Evolutionary conservation across 2,888 invertebrate genomes (phyloP).

Genomic region (Trachelus stipa): DNA sequence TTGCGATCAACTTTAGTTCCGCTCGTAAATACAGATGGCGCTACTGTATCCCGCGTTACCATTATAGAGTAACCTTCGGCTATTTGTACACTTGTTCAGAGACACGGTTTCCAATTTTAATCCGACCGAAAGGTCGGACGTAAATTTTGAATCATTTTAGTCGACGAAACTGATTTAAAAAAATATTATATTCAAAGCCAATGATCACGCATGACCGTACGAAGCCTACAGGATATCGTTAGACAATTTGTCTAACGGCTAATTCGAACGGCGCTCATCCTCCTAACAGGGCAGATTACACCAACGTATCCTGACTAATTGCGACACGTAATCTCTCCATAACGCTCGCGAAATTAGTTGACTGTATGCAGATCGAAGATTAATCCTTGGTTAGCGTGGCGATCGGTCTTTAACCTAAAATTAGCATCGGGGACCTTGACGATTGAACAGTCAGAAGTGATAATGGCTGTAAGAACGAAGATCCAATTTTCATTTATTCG

Average conservation of each 20-base stretch:
- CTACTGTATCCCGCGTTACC: background rate
- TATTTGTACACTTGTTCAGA: background rate
- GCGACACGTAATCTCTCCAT: conserved; percentile 36
- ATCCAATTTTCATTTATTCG: background rate
- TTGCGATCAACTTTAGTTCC: background rate
- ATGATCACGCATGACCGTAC: background rate
- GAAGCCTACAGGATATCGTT: conserved; percentile 16
- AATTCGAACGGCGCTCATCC: conserved; percentile 32
- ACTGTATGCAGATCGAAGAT: conserved; percentile 37
- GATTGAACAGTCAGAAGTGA: background rate
- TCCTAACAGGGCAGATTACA: conserved; percentile 44
- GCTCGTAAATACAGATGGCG: background rate
- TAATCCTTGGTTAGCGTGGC: conserved; percentile 30
- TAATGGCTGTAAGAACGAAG: background rate
- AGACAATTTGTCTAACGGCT: conserved; percentile 42
- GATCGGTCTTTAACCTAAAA: conserved; percentile 22
- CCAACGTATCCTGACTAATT: conserved; percentile 36
- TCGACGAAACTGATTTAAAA: background rate
- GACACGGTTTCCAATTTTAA: background rate
- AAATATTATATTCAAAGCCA: background rate
- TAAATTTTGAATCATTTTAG: background rate
- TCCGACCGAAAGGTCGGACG: background rate
- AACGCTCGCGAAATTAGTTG: conserved; percentile 32
- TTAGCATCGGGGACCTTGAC: background rate
- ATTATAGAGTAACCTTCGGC: background rate